phyloP scores from a whole-genome alignment of 2,888 invertebrate genomes.

The Brenthis ino region DNA sequence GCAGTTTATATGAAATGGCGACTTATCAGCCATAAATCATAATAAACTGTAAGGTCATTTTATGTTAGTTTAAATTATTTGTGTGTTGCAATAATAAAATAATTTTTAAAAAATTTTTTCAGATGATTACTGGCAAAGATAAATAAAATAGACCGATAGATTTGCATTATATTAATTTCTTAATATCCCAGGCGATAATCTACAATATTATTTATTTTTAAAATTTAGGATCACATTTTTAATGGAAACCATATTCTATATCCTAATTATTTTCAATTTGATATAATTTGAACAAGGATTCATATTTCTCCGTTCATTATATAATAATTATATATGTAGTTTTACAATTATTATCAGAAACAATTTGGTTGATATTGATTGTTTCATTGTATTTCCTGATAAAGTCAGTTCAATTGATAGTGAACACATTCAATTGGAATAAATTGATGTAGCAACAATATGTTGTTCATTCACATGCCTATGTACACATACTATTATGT shows the following conservation, averaged over 20 bases:
- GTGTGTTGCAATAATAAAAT: too few relatives aligned
- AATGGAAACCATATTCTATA: constrained; percentile 9
- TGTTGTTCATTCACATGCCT: constrained; percentile 32
- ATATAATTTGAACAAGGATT: constrained; percentile 1
- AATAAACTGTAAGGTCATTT: background rate
- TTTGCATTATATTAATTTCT: constrained; percentile 2
- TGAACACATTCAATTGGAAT: constrained; percentile 61
- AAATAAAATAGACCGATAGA: constrained; percentile 1
- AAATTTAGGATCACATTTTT: constrained; percentile 22
- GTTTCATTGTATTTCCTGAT: constrained; percentile 46
- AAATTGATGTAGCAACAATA: constrained; percentile 54
- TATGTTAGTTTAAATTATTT: too few relatives aligned
- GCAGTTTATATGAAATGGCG: background rate
- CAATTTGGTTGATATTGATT: constrained; percentile 5
- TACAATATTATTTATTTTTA: constrained; percentile 6
- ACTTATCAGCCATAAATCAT: background rate
- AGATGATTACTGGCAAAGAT: too few relatives aligned
- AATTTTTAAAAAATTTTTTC: too few relatives aligned
- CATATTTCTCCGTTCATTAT: background rate
- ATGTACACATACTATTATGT: constrained; percentile 1
- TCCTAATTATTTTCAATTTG: background rate
- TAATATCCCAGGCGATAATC: constrained; percentile 11
- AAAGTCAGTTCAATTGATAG: constrained; percentile 56
- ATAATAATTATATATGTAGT: background rate
- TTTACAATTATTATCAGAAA: background rate